Base-by-base conservation (phyloP, 2,797 vertebrate species). In the Astyanax mexicanus region DNA sequence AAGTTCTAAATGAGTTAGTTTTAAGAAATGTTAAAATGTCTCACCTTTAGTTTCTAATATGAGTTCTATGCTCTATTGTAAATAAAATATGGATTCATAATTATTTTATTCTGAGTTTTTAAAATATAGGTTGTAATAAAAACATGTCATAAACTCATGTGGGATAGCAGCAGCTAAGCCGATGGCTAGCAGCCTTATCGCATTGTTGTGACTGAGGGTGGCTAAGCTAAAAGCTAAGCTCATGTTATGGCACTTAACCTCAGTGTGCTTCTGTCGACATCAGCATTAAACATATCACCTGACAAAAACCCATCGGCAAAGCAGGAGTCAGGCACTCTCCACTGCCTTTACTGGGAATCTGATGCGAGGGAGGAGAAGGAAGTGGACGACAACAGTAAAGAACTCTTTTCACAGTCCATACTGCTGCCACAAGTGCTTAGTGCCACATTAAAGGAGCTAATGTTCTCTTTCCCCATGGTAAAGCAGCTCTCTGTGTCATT, bases 171-270 rank as follows among this genome's bases (percentile, higher is more conserved):
- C 17, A 35, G 44, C 10, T 29, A 21, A 45, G 42, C 6, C 40
- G 17, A 19, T 17, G 13, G 23, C 51, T 25, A 9, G 17, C 23
- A 12, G 11, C 65, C 51, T 84, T 45, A 85, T 83, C 84, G 79
- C 27, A 69, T 68, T 66, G 58, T 71, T 81, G 69, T 78, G 72
- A 60, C n/a, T 75, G 19, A 72, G 68, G 68, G 83, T 82, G 85
- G 87, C 84, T 88, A 80, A n/a, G n/a, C 74, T 66, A 75, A 81
- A 82, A 82, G 82, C 81, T 88, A 86, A 85, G 83, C 85, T 88
- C 84, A 86, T 83, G 89, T 87, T 83, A 84, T 88, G 84, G 84
- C 86, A 89, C 86, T 90, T 91, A 87, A 92, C 86, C 86, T 79
- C 75, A 74, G 64, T 66, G 84, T 84, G 75, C 86, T 83, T 78